Conservation (phyloP, 2,797 vertebrate species). For the Pseudochirops cupreus region DNA sequence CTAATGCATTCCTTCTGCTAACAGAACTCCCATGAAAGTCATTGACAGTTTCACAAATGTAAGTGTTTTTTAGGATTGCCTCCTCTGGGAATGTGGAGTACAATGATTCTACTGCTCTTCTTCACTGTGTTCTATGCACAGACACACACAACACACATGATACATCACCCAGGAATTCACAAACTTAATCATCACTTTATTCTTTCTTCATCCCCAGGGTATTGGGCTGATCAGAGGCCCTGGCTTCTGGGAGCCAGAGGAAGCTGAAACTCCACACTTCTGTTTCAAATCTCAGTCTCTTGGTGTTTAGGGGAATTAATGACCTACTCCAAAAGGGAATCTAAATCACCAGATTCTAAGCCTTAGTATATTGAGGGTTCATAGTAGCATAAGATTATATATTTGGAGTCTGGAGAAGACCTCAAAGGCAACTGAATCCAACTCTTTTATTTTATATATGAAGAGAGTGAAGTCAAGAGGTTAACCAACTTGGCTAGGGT, state of each 20-base stretch:
- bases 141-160: not conserved
- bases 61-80: constrained; percentile 50
- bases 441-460: not conserved
- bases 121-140: not conserved
- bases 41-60: constrained; percentile 56
- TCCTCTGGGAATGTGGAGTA: constrained; percentile 33
- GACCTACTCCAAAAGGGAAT: not conserved
- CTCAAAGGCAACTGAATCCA: not conserved
- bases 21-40: constrained; percentile 43
- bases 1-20: not conserved
- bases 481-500: not conserved
- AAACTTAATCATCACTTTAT: not conserved
- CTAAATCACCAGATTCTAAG: not conserved
- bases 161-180: not conserved
- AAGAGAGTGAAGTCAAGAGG: not conserved
- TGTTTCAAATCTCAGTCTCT: not conserved
- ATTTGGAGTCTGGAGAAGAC: not conserved
- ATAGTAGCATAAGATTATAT: not conserved
- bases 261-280: not conserved
- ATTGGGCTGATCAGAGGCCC: not conserved
- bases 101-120: constrained; percentile 30
- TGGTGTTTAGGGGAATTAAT: not conserved
- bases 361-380: not conserved
- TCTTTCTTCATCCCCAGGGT: not conserved
- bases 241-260: not conserved